Evolutionary conservation across 1,140 invertebrate species (phyloP).

Genomic region (Ericerus pela): DNA sequence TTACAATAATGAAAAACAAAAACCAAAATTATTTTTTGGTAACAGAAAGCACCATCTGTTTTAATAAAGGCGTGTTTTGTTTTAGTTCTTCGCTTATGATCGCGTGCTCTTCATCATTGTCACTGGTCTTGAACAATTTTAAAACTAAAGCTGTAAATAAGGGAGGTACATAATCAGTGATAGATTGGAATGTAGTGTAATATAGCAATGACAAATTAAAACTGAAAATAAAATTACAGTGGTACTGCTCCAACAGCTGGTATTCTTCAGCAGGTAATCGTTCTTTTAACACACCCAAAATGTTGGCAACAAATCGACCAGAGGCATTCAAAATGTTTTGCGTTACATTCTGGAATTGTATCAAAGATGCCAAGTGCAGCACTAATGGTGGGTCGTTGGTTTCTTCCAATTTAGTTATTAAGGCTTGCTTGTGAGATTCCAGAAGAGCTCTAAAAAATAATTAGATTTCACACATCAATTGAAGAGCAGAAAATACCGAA

Average conservation of each 20-base stretch:
- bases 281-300: constrained; percentile 55
- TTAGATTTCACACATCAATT: neutral
- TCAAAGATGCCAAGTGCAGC: constrained; percentile 63
- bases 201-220: neutral
- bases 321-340: constrained; percentile 76
- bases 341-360: constrained; percentile 66
- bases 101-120: neutral
- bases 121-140: neutral
- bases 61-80: neutral
- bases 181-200: neutral
- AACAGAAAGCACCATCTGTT: neutral
- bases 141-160: neutral
- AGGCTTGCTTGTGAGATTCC: constrained; percentile 57
- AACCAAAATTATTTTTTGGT: neutral
- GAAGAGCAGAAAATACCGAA: neutral
- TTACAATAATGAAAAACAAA: neutral
- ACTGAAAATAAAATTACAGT: constrained; percentile 43
- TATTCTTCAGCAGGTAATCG: constrained; percentile 47
- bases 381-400: constrained; percentile 57
- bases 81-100: neutral
- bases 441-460: constrained; percentile 41
- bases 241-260: constrained; percentile 47
- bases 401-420: constrained; percentile 28
- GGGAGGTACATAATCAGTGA: neutral
- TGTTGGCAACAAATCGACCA: constrained; percentile 70